These are phyloP conservation scores for Enteromius radiatus DNA, from an alignment of 2,797 vertebrate species.

Conservation along the genomic window DNA sequence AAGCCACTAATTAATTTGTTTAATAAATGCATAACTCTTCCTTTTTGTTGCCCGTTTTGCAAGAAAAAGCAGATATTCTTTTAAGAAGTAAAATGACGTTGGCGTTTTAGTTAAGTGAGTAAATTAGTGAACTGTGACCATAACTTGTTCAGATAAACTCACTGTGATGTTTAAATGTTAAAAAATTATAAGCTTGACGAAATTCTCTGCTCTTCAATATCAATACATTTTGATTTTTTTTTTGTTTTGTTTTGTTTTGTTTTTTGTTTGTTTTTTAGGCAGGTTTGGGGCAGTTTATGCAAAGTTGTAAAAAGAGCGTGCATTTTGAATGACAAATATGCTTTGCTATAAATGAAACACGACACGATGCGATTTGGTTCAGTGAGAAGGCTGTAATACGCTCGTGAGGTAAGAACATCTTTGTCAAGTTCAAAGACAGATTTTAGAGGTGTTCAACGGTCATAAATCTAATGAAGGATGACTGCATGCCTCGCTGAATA, in stretches of 20 bases:
- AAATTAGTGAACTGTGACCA: neutral
- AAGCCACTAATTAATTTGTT: too few species aligned
- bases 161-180: neutral
- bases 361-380: slow-evolving; percentile 8
- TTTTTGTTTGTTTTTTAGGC: too few species aligned
- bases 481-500: neutral
- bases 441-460: neutral
- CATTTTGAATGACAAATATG: slow-evolving; percentile 43
- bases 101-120: neutral
- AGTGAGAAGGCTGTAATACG: slow-evolving; percentile 7
- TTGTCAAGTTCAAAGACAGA: neutral
- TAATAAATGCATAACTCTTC: too few species aligned
- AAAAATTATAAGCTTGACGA: neutral
- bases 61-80: neutral
- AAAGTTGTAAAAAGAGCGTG: neutral
- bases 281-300: slow-evolving; percentile 17
- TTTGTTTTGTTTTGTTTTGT: too few species aligned
- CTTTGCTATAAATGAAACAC: slow-evolving; percentile 21
- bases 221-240: neutral
- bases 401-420: slow-evolving; percentile 28
- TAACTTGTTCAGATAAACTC: neutral
- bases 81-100: neutral
- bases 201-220: neutral
- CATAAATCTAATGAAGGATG: neutral
- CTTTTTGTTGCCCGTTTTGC: neutral